Conservation (phyloP, 2,888 invertebrate species). For the Hyposoter dolosus region DNA sequence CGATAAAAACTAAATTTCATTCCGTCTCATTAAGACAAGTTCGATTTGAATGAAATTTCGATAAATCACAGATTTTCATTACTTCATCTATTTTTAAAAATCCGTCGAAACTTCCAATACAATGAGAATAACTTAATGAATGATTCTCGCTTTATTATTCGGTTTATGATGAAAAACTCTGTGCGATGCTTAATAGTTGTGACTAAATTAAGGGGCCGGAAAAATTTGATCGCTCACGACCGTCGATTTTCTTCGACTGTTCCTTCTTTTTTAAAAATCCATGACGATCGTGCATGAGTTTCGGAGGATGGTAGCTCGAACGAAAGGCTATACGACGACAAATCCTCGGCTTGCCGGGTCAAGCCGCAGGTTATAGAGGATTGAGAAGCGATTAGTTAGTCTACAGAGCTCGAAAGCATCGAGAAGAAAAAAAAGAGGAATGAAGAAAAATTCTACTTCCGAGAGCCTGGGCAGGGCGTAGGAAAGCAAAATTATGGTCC, state of each 20-base stretch:
- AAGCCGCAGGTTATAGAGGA: conserved; percentile 78
- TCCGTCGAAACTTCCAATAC: neutral
- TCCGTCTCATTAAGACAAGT: neutral
- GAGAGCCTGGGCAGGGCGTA: conserved; percentile 19
- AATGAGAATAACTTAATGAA: neutral
- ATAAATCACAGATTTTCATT: neutral
- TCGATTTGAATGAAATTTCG: neutral
- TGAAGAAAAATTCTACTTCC: conserved; percentile 16
- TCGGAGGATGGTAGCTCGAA: conserved; percentile 73
- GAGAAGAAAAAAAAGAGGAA: conserved; percentile 2
- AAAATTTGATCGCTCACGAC: neutral
- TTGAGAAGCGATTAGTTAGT: conserved; percentile 79
- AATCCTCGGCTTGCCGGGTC: conserved; percentile 77
- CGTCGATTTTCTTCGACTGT: neutral
- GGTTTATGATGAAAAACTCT: neutral
- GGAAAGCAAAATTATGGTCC: conserved; percentile 12
- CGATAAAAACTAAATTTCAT: neutral
- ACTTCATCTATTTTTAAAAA: neutral
- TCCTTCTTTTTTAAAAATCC: neutral
- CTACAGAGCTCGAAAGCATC: conserved; percentile 21
- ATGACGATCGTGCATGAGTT: conserved; percentile 39
- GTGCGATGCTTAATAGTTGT: neutral
- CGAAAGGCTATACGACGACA: conserved; percentile 77
- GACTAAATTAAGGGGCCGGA: neutral
- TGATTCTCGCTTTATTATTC: conserved; percentile 2